Conservation (phyloP, 1,140 invertebrate species). For the Camponotus floridanus region DNA sequence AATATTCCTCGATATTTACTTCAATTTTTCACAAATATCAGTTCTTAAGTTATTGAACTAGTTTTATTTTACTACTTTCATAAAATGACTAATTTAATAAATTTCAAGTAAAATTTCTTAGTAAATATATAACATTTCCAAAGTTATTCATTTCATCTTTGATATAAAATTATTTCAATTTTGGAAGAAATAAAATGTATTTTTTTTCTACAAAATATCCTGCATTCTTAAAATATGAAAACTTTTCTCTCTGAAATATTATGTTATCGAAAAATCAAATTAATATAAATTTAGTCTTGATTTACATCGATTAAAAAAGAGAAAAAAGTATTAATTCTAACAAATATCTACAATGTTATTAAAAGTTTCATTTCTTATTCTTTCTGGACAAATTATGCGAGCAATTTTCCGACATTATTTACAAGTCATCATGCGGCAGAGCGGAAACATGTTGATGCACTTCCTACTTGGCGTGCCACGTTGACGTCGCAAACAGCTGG, state of each 20-base stretch:
- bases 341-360: not conserved
- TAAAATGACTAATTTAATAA: not conserved
- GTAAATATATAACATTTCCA: not conserved
- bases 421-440: slow-evolving; percentile 19
- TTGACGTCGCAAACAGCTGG: slow-evolving; percentile 29
- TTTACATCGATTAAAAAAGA: not conserved
- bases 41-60: not conserved
- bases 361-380: not conserved
- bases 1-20: not conserved
- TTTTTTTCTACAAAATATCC: not conserved
- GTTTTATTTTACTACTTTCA: not conserved
- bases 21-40: not conserved
- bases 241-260: not conserved
- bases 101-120: not conserved
- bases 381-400: not conserved
- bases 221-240: not conserved
- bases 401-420: not conserved
- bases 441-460: slow-evolving; percentile 12
- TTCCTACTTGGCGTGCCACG: not conserved
- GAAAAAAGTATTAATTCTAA: not conserved
- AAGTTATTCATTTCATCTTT: not conserved
- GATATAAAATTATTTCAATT: not conserved
- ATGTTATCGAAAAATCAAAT: not conserved
- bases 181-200: not conserved
- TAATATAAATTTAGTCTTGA: not conserved